A percentile compares a stretch with the other conserved stretches of the same genome.
These are phyloP conservation scores for Smittia sp. DNA, from an alignment of 2,888 invertebrate genomes.

Conservation along the genomic window DNA sequence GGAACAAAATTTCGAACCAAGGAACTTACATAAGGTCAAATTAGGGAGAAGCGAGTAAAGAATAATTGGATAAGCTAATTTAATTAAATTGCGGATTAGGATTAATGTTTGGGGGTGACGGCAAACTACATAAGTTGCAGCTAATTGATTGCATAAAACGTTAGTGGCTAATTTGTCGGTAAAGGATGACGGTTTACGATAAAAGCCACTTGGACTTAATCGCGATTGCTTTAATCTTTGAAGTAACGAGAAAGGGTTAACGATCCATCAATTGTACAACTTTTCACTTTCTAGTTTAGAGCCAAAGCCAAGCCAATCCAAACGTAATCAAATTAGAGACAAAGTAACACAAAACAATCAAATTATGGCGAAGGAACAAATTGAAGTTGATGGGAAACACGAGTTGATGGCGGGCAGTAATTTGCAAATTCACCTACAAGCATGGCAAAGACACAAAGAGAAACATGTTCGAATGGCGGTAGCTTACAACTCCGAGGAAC, in stretches of 20 bases:
- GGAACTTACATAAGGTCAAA: not conserved
- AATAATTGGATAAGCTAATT: slow-evolving; percentile 12
- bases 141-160: too few relatives aligned
- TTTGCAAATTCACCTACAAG: not conserved
- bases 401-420: not conserved
- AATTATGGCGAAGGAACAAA: not conserved
- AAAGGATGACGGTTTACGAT: too few relatives aligned
- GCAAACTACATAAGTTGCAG: too few relatives aligned
- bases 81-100: not conserved
- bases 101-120: too few relatives aligned
- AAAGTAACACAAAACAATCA: slow-evolving; percentile 19
- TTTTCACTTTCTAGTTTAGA: not conserved
- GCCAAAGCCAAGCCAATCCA: not conserved
- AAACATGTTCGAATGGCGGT: not conserved
- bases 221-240: too few relatives aligned
- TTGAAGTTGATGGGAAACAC: not conserved
- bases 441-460: not conserved
- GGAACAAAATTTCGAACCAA: not conserved
- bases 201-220: too few relatives aligned
- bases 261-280: too few relatives aligned
- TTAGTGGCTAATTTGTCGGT: too few relatives aligned
- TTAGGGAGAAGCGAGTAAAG: not conserved
- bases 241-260: too few relatives aligned
- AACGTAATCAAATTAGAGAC: not conserved
- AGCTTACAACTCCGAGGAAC: not conserved